A percentile compares a stretch with the other conserved stretches of the same genome.
These are phyloP conservation scores for Dione vanillae DNA, from an alignment of 2,888 invertebrate genomes.

Conservation along the genomic window DNA sequence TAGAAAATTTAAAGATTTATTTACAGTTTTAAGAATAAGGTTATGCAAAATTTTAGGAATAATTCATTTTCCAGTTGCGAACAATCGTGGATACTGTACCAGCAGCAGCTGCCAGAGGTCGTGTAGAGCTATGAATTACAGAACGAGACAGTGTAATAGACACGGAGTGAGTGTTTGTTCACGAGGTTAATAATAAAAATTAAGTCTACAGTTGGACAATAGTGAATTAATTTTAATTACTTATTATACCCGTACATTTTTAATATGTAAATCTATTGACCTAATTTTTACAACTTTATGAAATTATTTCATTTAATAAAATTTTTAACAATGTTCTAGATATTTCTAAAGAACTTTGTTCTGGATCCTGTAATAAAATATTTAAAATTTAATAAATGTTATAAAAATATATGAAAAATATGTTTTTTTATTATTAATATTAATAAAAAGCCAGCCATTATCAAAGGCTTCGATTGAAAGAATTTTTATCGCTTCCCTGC, in stretches of 20 bases:
- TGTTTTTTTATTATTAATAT: no score
- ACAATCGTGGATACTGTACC: slow-evolving; percentile 20
- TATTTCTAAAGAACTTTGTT: no score
- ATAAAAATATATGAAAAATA: no score
- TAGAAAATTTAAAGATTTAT: slow-evolving; percentile 11
- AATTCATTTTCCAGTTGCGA: slow-evolving; percentile 13
- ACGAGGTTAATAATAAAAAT: slow-evolving; percentile 6
- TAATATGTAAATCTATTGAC: not conserved
- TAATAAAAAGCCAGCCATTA: no score
- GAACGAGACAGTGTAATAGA: slow-evolving; percentile 17
- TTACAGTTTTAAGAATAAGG: no score
- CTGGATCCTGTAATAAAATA: no score
- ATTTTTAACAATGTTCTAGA: no score
- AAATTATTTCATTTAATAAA: not conserved
- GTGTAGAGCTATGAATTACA: slow-evolving; percentile 24
- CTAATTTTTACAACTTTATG: not conserved
- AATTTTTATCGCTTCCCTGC: no score
- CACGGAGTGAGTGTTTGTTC: slow-evolving; percentile 22
- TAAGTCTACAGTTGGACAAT: not conserved
- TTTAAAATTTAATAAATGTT: no score
- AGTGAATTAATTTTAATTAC: not conserved
- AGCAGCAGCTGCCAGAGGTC: slow-evolving; percentile 10
- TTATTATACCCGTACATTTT: not conserved
- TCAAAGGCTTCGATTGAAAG: no score
- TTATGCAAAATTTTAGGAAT: slow-evolving; percentile 1